A percentile compares a stretch with the other conserved stretches of the same genome.
phyloP scores from a whole-genome alignment of 2,888 invertebrate species.

The Myopa tessellatipennis region DNA sequence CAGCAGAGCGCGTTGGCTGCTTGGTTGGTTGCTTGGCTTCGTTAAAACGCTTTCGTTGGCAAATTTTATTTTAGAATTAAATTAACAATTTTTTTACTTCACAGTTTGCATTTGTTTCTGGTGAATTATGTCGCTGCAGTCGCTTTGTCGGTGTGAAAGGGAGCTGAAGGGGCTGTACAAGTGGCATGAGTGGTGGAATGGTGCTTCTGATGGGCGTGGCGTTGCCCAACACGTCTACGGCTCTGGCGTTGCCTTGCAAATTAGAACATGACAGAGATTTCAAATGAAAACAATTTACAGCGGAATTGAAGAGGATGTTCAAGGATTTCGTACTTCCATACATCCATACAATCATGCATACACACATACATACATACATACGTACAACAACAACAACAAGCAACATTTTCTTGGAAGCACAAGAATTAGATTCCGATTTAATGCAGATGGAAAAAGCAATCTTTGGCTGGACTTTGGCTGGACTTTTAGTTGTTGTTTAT shows the following conservation, averaged over 20 bases:
- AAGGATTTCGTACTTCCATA: background rate
- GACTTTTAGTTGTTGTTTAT: too few relatives aligned
- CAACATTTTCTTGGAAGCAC: too few relatives aligned
- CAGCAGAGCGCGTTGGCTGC: background rate
- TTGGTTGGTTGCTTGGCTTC: background rate
- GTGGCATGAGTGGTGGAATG: background rate
- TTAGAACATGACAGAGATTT: conserved; percentile 29
- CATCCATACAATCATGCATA: background rate
- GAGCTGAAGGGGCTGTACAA: background rate
- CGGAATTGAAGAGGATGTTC: conserved; percentile 18
- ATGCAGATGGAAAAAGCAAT: background rate
- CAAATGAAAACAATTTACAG: conserved; percentile 28
- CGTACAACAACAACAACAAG: too few relatives aligned
- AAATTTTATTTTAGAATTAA: conserved; percentile 34
- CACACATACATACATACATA: background rate
- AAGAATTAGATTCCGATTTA: background rate
- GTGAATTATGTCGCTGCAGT: background rate
- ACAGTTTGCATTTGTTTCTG: conserved; percentile 10
- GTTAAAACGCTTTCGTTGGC: conserved; percentile 12
- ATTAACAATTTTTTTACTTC: conserved; percentile 27
- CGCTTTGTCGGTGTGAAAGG: background rate
- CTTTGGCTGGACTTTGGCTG: too few relatives aligned
- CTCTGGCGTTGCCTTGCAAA: conserved; percentile 20
- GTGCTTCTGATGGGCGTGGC: background rate
- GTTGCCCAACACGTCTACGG: background rate